Evolutionary conservation across 2,113 vertebrate species (phyloP).

Genomic region (Bos taurus): ARS-UCD2.0 NC_037336.1:39243001-39243500

Average conservation of each 20-base stretch:
- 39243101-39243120: background rate
- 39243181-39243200: background rate
- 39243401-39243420: background rate
- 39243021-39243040: background rate
- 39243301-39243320: background rate
- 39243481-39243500: background rate
- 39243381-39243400: background rate
- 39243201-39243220: background rate
- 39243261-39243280: background rate
- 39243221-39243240: background rate
- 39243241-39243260: background rate
- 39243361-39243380: background rate
- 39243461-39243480: background rate
- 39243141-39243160: background rate
- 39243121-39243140: background rate
- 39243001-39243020: background rate
- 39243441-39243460: background rate
- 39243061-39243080: background rate
- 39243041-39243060: background rate
- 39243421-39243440: background rate
- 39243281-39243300: background rate
- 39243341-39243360: background rate
- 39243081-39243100: background rate
- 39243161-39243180: background rate
- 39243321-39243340: background rate